phyloP scores from a whole-genome alignment of 2,888 invertebrate species.

The Tachina lurida region DNA sequence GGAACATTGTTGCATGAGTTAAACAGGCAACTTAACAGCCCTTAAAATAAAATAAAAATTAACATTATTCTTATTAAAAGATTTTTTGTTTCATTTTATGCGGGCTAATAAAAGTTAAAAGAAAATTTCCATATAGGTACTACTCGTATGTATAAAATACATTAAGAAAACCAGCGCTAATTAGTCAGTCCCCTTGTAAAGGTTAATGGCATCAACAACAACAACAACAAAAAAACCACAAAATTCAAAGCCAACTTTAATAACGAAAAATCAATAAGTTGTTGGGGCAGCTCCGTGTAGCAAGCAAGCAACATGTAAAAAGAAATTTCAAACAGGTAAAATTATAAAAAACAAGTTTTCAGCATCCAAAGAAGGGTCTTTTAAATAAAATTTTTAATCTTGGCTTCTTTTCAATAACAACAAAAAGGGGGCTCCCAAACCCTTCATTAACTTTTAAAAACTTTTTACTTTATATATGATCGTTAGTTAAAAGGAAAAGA shows the following conservation, averaged over 20 bases:
- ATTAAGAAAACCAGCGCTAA: background rate
- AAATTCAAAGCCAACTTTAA: background rate
- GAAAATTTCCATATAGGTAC: background rate
- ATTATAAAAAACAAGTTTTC: conserved; percentile 19
- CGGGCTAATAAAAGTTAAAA: conserved; percentile 8
- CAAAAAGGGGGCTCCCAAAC: background rate
- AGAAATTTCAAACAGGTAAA: conserved; percentile 7
- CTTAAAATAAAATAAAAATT: background rate
- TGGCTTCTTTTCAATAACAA: background rate
- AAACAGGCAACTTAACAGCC: background rate
- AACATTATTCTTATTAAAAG: background rate
- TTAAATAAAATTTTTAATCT: background rate
- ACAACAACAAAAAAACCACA: background rate
- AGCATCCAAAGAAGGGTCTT: background rate
- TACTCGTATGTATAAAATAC: background rate
- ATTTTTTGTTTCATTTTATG: conserved; percentile 2
- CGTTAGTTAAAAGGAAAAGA: conserved; percentile 42
- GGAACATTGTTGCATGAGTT: conserved; percentile 31
- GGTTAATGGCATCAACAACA: conserved; percentile 4
- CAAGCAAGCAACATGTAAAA: background rate
- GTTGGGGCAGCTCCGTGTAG: background rate
- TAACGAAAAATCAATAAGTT: background rate
- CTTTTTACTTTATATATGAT: conserved; percentile 15
- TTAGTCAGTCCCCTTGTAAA: background rate
- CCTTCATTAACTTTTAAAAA: conserved; percentile 49